A percentile compares a stretch with the other conserved stretches of the same genome.
Conservation (phyloP, 2,888 invertebrate genomes). For the Synergus japonicus region DNA sequence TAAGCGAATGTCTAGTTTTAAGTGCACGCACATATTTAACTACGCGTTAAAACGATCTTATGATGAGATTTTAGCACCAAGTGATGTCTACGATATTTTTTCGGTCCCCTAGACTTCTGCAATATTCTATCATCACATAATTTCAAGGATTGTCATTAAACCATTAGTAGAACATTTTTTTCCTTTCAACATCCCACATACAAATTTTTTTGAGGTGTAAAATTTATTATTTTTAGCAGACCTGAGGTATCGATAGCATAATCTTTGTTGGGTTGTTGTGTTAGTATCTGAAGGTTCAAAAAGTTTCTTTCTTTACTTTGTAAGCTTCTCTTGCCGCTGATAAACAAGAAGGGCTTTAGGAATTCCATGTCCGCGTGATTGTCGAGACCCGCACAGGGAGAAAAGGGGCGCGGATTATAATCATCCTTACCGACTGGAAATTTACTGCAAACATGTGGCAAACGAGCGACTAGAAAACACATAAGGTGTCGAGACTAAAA, state of each 20-base stretch:
- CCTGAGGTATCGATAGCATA: neutral
- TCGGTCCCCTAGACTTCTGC: neutral
- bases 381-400: neutral
- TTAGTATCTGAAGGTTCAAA: neutral
- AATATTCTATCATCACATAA: neutral
- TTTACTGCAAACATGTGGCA: conserved; percentile 46
- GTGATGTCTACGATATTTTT: neutral
- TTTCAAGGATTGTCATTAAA: no score
- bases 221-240: neutral
- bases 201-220: neutral
- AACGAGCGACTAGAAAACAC: conserved; percentile 29
- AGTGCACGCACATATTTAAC: neutral
- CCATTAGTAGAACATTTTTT: no score
- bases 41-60: neutral
- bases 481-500: conserved; percentile 29
- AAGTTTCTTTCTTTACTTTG: neutral
- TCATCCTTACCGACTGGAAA: conserved; percentile 37
- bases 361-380: neutral
- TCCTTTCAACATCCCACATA: neutral
- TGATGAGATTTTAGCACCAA: neutral
- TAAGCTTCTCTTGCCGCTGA: neutral
- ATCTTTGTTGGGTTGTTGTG: neutral
- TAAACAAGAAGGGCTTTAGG: neutral
- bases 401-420: neutral
- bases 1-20: neutral